phyloP scores from a whole-genome alignment of 35 echinoderm and acorn worm species.

The Amphiura filiformis region DNA sequence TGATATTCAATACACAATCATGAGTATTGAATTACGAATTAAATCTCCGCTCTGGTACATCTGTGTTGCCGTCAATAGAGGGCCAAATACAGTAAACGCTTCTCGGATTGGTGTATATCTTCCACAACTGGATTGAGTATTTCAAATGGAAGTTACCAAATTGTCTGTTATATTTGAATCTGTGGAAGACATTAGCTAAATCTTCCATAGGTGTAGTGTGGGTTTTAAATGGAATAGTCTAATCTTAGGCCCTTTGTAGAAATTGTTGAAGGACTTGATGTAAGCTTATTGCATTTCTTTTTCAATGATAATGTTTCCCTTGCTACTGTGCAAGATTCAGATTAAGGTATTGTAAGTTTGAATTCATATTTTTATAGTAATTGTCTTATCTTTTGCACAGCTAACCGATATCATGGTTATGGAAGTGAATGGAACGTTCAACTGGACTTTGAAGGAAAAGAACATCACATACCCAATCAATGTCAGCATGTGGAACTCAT shows the following conservation, averaged over 20 bases:
- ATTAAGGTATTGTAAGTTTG: background rate
- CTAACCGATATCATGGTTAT: background rate
- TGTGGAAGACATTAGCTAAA: too few species aligned
- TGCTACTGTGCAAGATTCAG: background rate
- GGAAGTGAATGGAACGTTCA: background rate
- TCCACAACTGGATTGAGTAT: too few species aligned
- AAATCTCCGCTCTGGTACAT: too few species aligned
- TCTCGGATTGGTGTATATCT: too few species aligned
- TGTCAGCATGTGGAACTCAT: background rate
- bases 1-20: too few species aligned
- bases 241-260: background rate
- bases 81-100: too few species aligned
- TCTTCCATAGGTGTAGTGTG: too few species aligned
- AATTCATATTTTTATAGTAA: background rate
- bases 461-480: background rate
- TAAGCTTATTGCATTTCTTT: background rate
- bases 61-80: too few species aligned
- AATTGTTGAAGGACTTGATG: background rate
- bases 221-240: too few species aligned
- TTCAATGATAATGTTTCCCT: background rate
- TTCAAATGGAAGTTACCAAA: too few species aligned
- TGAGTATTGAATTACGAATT: too few species aligned
- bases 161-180: too few species aligned
- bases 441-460: background rate
- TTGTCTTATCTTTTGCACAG: background rate